Percentiles rank a stretch among this genome's conserved stretches.
Conservation (phyloP, 64 coral and sea anemone species). For the Pocillopora verrucosa region DNA sequence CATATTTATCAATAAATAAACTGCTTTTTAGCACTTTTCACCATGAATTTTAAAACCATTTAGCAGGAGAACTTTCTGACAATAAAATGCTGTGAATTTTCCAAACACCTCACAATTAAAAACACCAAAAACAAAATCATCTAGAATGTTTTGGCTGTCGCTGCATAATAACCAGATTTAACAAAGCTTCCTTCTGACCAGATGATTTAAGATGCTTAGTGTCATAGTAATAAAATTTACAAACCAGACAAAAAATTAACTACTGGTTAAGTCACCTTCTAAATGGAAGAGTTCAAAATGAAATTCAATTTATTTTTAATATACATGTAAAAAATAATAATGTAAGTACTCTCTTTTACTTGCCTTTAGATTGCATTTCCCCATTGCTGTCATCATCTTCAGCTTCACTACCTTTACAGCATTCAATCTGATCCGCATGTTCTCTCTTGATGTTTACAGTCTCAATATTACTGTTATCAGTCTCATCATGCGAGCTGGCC, state of each 20-base stretch:
- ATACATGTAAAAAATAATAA: neutral
- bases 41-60: neutral
- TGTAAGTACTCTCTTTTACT: neutral
- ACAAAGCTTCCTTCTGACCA: neutral
- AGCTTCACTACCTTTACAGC: conserved; percentile 40
- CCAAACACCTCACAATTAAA: neutral
- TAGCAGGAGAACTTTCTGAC: neutral
- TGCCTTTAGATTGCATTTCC: conserved; percentile 6
- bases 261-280: neutral
- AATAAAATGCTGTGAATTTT: neutral
- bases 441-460: conserved; percentile 70
- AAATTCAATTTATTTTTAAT: neutral
- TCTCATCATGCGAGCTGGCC: conserved; percentile 25
- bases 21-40: neutral
- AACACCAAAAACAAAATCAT: neutral
- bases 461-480: conserved; percentile 41
- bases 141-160: neutral
- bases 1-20: conserved; percentile 12
- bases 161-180: neutral
- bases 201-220: too few species aligned
- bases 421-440: conserved; percentile 55
- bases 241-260: neutral
- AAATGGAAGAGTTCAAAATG: neutral
- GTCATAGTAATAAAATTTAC: neutral
- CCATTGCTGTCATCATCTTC: conserved; percentile 10